phyloP scores from a whole-genome alignment of 1,140 invertebrate genomes.

The Campoletis sonorensis region DNA sequence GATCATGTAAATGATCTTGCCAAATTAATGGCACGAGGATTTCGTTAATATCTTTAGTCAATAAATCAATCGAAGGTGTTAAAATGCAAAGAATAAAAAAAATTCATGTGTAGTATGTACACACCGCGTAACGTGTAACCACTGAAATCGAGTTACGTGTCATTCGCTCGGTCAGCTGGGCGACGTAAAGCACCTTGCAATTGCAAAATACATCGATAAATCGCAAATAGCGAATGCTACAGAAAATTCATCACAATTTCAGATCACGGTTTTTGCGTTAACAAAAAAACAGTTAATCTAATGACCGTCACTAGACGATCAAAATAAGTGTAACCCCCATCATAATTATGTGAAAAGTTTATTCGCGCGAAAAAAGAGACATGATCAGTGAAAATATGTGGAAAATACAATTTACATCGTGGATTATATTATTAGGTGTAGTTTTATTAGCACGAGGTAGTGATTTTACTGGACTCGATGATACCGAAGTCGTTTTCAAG shows the following conservation, averaged over 20 bases:
- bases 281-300: not conserved
- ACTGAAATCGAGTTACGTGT: not conserved
- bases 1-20: not conserved
- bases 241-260: not conserved
- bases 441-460: slow-evolving; percentile 62
- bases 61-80: not conserved
- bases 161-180: not conserved
- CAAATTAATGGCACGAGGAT: not conserved
- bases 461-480: slow-evolving; percentile 87
- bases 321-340: not conserved
- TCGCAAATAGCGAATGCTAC: not conserved
- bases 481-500: slow-evolving; percentile 85
- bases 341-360: not conserved
- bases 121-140: not conserved
- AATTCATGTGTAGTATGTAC: not conserved
- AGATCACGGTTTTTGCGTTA: not conserved
- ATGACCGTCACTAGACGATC: too few species aligned
- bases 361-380: not conserved
- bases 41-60: not conserved
- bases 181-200: not conserved
- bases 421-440: slow-evolving; percentile 44
- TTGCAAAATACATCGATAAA: not conserved
- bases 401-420: slow-evolving; percentile 45
- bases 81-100: not conserved
- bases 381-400: slow-evolving; percentile 54